phyloP scores from a whole-genome alignment of 2,113 vertebrate genomes.

The Columbina picui region DNA sequence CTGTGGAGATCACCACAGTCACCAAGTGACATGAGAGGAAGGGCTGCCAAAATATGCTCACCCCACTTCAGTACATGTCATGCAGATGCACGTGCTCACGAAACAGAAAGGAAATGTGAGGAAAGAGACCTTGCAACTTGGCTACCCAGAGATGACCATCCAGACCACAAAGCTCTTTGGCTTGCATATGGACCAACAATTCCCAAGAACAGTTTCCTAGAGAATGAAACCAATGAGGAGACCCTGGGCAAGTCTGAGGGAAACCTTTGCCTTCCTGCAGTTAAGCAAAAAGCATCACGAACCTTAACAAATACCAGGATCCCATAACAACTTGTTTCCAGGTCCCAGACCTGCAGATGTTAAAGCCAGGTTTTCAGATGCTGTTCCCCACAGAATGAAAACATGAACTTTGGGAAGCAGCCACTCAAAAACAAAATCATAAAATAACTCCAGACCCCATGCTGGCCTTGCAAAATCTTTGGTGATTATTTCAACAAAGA shows the following conservation, averaged over 20 bases:
- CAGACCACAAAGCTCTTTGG: not conserved
- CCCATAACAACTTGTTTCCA: not conserved
- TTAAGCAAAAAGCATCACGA: not conserved
- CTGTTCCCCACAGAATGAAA: rapidly evolving
- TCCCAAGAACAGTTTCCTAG: not conserved
- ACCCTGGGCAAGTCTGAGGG: not conserved
- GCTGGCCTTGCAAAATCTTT: slow-evolving; percentile 24
- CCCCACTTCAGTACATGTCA: rapidly evolving
- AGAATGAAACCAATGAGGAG: not conserved
- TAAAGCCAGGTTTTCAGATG: not conserved
- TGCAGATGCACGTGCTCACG: rapidly evolving
- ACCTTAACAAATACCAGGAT: not conserved
- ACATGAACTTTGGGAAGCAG: slow-evolving; percentile 37
- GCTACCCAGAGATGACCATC: rapidly evolving
- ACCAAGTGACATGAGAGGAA: not conserved
- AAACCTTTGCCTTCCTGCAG: not conserved
- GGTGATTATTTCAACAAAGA: not conserved
- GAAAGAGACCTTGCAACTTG: not conserved
- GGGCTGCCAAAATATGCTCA: not conserved
- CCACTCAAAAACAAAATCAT: slow-evolving; percentile 46
- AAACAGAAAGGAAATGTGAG: not conserved
- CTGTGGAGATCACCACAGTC: not conserved
- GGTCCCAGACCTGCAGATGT: not conserved
- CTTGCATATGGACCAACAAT: too few relatives aligned
- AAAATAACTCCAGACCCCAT: not conserved